Conservation (phyloP, 2,797 vertebrate genomes). For the Psittacula derbiana region DNA sequence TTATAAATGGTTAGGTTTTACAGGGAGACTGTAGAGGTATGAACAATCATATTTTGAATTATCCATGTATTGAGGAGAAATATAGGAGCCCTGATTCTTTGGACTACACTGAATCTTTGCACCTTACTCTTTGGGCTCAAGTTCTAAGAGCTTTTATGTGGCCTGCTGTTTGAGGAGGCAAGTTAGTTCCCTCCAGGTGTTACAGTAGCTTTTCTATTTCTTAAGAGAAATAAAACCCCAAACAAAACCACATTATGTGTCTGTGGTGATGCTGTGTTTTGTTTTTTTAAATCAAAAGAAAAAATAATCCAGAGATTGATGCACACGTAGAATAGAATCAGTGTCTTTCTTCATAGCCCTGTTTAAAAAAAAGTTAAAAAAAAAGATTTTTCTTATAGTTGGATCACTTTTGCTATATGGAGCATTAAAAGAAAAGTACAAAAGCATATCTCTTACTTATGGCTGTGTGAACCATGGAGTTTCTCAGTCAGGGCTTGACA, state of each 20-base stretch:
- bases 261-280: background rate
- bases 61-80: background rate
- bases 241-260: accelerated
- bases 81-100: background rate
- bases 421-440: slow-evolving; percentile 33
- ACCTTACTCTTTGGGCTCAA: background rate
- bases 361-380: background rate
- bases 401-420: background rate
- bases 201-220: background rate
- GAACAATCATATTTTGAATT: background rate
- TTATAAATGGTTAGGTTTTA: background rate
- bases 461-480: background rate
- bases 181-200: background rate
- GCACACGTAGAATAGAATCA: background rate
- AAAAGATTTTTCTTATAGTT: background rate
- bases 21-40: background rate
- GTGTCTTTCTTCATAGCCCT: background rate
- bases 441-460: slow-evolving; percentile 26
- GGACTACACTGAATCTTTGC: background rate
- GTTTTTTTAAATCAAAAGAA: background rate
- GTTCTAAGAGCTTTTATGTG: background rate
- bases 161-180: background rate
- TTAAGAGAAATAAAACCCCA: background rate
- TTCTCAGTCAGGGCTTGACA: slow-evolving; percentile 10
- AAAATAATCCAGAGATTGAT: background rate